These are phyloP conservation scores for Plutomurus gul DNA, from an alignment of 1,140 invertebrate genomes.

Conservation along the genomic window DNA sequence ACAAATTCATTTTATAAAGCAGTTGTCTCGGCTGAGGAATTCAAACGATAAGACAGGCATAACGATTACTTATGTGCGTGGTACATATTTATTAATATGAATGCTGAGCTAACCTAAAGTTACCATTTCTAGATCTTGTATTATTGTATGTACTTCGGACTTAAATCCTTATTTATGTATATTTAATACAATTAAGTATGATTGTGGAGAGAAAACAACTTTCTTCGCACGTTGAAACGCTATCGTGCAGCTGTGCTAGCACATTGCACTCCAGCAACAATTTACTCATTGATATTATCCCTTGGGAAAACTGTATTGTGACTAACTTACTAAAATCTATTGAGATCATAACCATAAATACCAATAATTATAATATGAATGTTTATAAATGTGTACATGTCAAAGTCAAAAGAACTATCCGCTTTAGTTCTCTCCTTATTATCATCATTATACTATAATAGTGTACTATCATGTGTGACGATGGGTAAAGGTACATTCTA, in stretches of 20 bases:
- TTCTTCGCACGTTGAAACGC: neutral
- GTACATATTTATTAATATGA: too few relatives aligned
- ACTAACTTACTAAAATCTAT: neutral
- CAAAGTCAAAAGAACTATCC: too few relatives aligned
- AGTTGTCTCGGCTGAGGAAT: too few relatives aligned
- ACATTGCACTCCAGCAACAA: neutral
- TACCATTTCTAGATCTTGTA: neutral
- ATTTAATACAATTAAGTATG: neutral
- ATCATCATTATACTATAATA: too few relatives aligned
- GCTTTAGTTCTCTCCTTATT: too few relatives aligned
- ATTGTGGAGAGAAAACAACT: neutral
- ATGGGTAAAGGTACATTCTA: too few relatives aligned
- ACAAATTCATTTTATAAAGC: too few relatives aligned
- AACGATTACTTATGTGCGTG: too few relatives aligned
- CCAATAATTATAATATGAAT: neutral
- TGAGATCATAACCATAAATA: too few relatives aligned
- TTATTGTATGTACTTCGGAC: neutral
- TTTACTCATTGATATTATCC: constrained; percentile 14
- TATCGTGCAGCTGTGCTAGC: constrained; percentile 15
- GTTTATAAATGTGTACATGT: neutral
- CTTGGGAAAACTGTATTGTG: constrained; percentile 3
- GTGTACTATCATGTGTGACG: too few relatives aligned
- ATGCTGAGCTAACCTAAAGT: too few relatives aligned
- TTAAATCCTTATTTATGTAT: neutral
- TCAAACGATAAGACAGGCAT: too few relatives aligned